These are phyloP conservation scores for Liopterus haemorrhoidalis DNA, from an alignment of 2,888 invertebrate genomes.

Conservation along the genomic window DNA sequence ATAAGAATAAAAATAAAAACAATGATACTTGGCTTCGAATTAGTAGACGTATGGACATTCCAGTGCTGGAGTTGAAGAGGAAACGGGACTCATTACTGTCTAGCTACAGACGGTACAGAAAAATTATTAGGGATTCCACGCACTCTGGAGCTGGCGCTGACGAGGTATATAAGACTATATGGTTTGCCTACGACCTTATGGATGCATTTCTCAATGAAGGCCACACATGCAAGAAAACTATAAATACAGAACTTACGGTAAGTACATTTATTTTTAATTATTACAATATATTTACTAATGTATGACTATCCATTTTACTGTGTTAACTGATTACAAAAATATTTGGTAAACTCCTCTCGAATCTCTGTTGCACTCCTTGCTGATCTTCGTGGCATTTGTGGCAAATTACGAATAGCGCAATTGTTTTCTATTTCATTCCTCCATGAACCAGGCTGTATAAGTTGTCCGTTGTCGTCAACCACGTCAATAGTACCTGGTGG, in stretches of 20 bases:
- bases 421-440: background rate
- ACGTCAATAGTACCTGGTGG: constrained; percentile 16
- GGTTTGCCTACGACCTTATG: constrained; percentile 30
- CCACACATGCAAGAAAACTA: constrained; percentile 17
- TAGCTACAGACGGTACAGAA: constrained; percentile 24
- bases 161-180: constrained; percentile 29
- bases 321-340: constrained; percentile 14
- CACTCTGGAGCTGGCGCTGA: constrained; percentile 27
- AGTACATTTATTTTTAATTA: no score
- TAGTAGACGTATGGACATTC: constrained; percentile 18
- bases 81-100: constrained; percentile 25
- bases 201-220: constrained; percentile 24
- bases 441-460: constrained; percentile 3
- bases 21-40: constrained; percentile 21
- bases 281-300: no score
- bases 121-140: constrained; percentile 25
- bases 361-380: constrained; percentile 18
- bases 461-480: background rate
- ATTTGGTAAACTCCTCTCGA: constrained; percentile 19
- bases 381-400: constrained; percentile 14
- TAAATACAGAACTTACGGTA: constrained; percentile 23
- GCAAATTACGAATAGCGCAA: background rate
- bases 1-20: no score
- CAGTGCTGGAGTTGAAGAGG: constrained; percentile 26
- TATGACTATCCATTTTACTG: no score